Base-by-base conservation (phyloP, 1,140 invertebrate genomes). In the Babylonia areolata region DNA sequence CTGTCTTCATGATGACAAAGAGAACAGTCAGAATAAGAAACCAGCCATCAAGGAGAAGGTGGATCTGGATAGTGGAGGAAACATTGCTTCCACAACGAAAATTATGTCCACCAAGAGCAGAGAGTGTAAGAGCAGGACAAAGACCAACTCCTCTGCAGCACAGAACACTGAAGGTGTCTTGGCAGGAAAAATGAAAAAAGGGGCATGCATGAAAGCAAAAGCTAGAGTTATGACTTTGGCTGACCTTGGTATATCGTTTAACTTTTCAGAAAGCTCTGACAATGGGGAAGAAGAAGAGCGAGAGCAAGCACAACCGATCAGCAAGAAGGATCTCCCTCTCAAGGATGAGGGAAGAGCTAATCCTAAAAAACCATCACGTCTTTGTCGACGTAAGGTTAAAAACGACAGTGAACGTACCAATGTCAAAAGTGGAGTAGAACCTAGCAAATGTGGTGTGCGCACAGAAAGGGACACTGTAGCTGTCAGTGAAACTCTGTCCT, bases 221-320 rank as follows among this genome's bases (percentile, higher is more conserved):
- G 31, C 33, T 20, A 69, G 58, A 51, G 23, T 23, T 23, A 28
- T 69, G 23, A 73, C 71, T 73, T 35, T 73, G 35, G 71, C 71
- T 11, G 33, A 35, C 23, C 33, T 73, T 6, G 71, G 71, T 5
- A 73, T 73, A 73, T 73, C 71, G 3, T 73, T 33, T 73, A 31
- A 73, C 20, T 35, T 73, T 37, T 77, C 75, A 40, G 75, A 40
- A 77, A 77, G 75, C 23, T 77, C 75, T 39, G 75, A 77, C 40
- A 37, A 40, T 64, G 58, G 58, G 12, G 58, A 64, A 28, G 58
- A 64, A 64, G 20, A 23, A 23, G 12, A 6, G 23, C 6, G 5
- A 23, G 58, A 23, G 5, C 15, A 64, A 51, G 46, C 9, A 64
- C 58, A 64, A n/a, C 58, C 58, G 20, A n/a, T 20, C 15, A 12